Conservation (phyloP, 2,113 vertebrate species). For the Aegithalos caudatus region DNA sequence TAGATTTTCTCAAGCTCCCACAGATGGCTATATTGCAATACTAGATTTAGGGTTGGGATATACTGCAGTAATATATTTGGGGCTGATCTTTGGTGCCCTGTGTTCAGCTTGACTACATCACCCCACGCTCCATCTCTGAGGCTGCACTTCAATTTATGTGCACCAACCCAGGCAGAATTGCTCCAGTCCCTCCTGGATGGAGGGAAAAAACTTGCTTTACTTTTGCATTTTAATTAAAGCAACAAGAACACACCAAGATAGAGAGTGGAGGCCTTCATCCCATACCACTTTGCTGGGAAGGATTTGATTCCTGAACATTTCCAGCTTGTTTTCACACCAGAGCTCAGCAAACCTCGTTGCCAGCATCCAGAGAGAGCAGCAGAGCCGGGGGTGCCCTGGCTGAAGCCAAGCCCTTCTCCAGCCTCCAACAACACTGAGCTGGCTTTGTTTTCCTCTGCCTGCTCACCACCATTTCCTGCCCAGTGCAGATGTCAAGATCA, state of each 20-base stretch:
- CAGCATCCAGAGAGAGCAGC: neutral
- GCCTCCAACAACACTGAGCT: neutral
- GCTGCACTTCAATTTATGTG: neutral
- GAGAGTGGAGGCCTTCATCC: neutral
- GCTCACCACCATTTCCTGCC: constrained; percentile 42
- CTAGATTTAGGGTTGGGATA: neutral
- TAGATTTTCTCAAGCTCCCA: neutral
- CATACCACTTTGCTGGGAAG: neutral
- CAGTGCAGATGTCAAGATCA: constrained; percentile 67
- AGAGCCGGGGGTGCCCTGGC: neutral
- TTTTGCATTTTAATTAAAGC: neutral
- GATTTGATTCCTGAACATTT: neutral
- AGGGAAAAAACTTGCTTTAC: neutral
- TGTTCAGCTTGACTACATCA: rapidly evolving
- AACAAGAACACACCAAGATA: rapidly evolving
- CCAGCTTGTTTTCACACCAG: neutral
- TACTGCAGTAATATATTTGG: neutral
- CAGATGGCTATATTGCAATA: neutral
- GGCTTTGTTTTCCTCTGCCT: constrained; percentile 31
- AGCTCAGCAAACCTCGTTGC: neutral
- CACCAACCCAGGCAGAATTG: neutral
- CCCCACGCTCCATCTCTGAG: rapidly evolving
- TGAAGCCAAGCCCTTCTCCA: neutral
- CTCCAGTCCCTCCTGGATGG: neutral
- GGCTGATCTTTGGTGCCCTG: neutral